A percentile compares a stretch with the other conserved stretches of the same genome.
Evolutionary conservation across 1,140 invertebrate genomes (phyloP).

Genomic region (Parasteatoda tepidariorum): DNA sequence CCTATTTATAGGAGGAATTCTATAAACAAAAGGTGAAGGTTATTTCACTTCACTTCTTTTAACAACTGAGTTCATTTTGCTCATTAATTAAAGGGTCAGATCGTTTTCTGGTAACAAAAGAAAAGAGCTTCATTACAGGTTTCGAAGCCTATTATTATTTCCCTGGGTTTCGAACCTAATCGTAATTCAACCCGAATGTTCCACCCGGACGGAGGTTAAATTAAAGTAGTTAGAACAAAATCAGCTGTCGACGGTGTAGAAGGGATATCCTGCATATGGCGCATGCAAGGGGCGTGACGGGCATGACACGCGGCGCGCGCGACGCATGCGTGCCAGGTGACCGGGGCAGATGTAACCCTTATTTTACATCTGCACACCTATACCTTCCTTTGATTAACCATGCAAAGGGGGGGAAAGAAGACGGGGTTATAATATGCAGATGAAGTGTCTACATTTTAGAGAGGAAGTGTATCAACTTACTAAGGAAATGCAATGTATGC

Average conservation of each 20-base stretch:
- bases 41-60: too few relatives aligned
- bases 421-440: neutral
- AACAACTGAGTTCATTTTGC: too few relatives aligned
- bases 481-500: too few relatives aligned
- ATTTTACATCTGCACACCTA: constrained; percentile 47
- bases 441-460: neutral
- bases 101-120: too few relatives aligned
- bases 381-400: constrained; percentile 7
- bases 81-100: too few relatives aligned
- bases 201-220: neutral
- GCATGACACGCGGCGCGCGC: constrained; percentile 12
- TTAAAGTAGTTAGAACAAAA: constrained; percentile 12
- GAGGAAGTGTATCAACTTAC: neutral
- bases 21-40: too few relatives aligned
- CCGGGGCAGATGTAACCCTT: constrained; percentile 52
- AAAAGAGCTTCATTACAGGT: too few relatives aligned
- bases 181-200: neutral
- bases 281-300: constrained; percentile 16
- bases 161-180: neutral
- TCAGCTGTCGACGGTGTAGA: constrained; percentile 33
- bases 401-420: neutral
- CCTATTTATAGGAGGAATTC: too few relatives aligned
- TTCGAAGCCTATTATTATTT: neutral
- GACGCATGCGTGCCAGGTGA: constrained; percentile 58
- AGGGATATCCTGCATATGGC: constrained; percentile 46